These are phyloP conservation scores for Halictus ligatus DNA, from an alignment of 2,888 invertebrate species.

Conservation along the genomic window DNA sequence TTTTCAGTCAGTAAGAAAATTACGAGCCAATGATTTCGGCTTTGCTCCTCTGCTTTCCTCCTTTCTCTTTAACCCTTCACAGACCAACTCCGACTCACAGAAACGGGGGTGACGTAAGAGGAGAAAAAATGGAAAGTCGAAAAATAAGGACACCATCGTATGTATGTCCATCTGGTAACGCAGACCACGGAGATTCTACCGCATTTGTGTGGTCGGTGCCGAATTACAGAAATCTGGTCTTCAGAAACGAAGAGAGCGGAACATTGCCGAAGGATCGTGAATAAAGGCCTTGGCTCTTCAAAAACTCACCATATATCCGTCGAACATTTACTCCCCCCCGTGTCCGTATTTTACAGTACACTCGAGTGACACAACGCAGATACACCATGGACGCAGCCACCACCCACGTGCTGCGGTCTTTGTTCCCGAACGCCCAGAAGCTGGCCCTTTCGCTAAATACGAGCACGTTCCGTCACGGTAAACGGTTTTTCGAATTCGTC, in stretches of 20 bases:
- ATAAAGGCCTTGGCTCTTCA: neutral
- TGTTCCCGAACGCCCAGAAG: slow-evolving; percentile 3
- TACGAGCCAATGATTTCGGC: slow-evolving; percentile 18
- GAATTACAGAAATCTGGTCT: neutral
- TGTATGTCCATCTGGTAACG: too few relatives aligned
- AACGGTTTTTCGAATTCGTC: neutral
- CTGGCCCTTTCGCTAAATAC: slow-evolving; percentile 15
- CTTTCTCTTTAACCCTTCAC: neutral
- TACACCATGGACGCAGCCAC: slow-evolving; percentile 13
- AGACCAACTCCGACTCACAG: too few relatives aligned
- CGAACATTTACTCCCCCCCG: neutral
- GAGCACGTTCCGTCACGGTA: neutral
- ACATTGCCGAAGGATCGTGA: neutral
- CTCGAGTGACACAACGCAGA: slow-evolving; percentile 56
- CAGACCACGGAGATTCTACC: neutral
- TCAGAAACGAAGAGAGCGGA: neutral
- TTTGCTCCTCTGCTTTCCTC: slow-evolving; percentile 9
- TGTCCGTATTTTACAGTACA: slow-evolving; percentile 31
- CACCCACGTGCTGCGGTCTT: slow-evolving; percentile 31
- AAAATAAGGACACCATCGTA: too few relatives aligned
- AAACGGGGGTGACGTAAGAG: too few relatives aligned
- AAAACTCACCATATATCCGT: slow-evolving; percentile 1
- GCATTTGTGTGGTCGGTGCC: neutral
- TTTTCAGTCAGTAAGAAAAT: slow-evolving; percentile 54
- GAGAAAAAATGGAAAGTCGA: too few relatives aligned